These are phyloP conservation scores for Clarias macrocephalus DNA, from an alignment of 2,113 vertebrate species.

Conservation along the genomic window DNA sequence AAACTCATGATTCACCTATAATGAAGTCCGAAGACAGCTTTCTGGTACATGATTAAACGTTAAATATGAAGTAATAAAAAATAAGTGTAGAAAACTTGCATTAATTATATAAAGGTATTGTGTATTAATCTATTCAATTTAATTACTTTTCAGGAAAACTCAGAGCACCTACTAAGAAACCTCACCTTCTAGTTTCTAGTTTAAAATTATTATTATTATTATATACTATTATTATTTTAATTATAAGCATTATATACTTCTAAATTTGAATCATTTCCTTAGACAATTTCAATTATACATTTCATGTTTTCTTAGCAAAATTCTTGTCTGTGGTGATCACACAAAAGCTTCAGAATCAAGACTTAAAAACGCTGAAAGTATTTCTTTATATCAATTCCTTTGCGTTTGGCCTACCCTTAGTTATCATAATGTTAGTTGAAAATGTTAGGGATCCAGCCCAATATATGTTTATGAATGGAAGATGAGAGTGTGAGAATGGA, in stretches of 20 bases:
- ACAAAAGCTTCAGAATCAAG: background rate
- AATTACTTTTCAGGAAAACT: background rate
- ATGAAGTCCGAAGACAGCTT: background rate
- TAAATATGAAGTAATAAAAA: background rate
- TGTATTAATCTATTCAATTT: background rate
- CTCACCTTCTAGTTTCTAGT: background rate
- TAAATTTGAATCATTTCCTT: background rate
- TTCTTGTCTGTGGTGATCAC: constrained; percentile 7
- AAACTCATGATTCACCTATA: background rate
- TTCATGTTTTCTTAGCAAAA: background rate
- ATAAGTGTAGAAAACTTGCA: background rate
- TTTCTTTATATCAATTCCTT: background rate
- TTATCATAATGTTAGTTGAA: background rate
- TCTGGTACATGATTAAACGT: background rate
- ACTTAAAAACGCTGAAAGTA: background rate
- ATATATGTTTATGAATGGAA: background rate
- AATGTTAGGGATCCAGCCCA: background rate
- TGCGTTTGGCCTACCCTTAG: background rate
- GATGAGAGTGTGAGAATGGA: background rate
- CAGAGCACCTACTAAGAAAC: background rate
- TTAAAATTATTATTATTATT: background rate
- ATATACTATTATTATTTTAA: background rate
- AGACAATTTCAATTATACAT: background rate
- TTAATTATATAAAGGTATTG: background rate
- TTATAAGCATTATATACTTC: background rate